A percentile compares a stretch with the other conserved stretches of the same genome.
Evolutionary conservation across 2,888 invertebrate genomes (phyloP).

Genomic region (Meghimatium bilineatum): DNA sequence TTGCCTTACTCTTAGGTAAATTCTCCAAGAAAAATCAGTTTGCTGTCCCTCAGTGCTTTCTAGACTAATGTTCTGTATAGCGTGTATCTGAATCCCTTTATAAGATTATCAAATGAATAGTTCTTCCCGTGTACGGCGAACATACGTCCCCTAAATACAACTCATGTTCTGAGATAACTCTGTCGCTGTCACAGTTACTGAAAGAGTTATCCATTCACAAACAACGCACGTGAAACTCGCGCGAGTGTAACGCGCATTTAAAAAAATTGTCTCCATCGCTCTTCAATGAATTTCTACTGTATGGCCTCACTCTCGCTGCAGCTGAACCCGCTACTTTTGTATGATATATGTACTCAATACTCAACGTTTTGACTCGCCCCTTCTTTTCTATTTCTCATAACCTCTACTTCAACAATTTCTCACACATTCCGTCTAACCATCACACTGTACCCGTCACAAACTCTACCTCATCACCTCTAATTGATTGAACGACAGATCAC

Average conservation of each 20-base stretch:
- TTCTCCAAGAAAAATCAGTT: neutral
- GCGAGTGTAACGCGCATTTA: neutral
- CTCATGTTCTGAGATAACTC: neutral
- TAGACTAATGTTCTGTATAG: neutral
- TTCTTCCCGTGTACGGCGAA: neutral
- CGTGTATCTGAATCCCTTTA: neutral
- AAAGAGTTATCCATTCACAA: conserved; percentile 22
- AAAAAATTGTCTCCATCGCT: neutral
- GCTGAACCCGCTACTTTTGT: neutral
- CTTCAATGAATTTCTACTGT: neutral
- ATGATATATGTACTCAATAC: neutral
- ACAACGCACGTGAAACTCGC: neutral
- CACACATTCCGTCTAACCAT: neutral
- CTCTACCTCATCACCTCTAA: too few species aligned
- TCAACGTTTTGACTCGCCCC: neutral
- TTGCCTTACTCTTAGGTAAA: too few species aligned
- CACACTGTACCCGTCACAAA: neutral
- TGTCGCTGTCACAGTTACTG: neutral
- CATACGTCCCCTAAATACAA: neutral
- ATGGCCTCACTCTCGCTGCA: neutral
- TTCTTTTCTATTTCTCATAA: neutral
- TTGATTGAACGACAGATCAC: neutral
- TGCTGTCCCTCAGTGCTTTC: neutral
- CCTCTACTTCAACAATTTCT: neutral
- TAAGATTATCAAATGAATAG: neutral